Evolutionary conservation across 2,888 invertebrate species (phyloP).

Genomic region (Plagiodera versicolora): DNA sequence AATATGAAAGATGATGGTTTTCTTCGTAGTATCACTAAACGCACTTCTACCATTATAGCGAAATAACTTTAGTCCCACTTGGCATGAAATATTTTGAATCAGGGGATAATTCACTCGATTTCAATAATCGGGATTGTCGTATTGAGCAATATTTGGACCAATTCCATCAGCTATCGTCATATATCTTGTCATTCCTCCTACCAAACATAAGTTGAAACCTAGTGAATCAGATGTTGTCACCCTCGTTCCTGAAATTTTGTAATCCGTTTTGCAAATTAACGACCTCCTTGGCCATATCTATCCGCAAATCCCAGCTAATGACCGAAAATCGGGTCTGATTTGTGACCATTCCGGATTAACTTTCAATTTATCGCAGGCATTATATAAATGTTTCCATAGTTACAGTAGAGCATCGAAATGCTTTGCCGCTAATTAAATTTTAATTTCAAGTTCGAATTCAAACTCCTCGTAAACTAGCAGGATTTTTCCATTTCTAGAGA

Average conservation of each 20-base stretch:
- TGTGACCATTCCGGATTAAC: conserved; percentile 29
- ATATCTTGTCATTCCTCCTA: background rate
- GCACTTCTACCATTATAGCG: too few relatives aligned
- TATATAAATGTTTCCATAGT: conserved; percentile 15
- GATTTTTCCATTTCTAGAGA: too few relatives aligned
- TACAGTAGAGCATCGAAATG: background rate
- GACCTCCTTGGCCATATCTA: conserved; percentile 20
- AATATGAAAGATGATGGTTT: too few relatives aligned
- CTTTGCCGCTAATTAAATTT: background rate
- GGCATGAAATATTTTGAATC: too few relatives aligned
- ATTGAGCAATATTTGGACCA: too few relatives aligned
- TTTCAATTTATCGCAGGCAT: conserved; percentile 30
- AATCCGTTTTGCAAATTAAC: conserved; percentile 25
- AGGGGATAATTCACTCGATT: too few relatives aligned
- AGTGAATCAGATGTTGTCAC: background rate
- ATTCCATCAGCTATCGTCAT: too few relatives aligned
- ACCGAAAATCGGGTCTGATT: conserved; percentile 31
- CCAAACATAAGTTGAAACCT: background rate
- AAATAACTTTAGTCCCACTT: too few relatives aligned
- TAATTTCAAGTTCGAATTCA: too few relatives aligned
- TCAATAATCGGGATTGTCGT: too few relatives aligned
- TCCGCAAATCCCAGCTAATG: conserved; percentile 32
- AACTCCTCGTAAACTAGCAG: too few relatives aligned
- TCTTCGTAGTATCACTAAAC: too few relatives aligned
- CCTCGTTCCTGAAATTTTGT: conserved; percentile 10